These are phyloP conservation scores for Eucera pruinosa DNA, from an alignment of 2,888 invertebrate genomes.

Conservation along the genomic window DNA sequence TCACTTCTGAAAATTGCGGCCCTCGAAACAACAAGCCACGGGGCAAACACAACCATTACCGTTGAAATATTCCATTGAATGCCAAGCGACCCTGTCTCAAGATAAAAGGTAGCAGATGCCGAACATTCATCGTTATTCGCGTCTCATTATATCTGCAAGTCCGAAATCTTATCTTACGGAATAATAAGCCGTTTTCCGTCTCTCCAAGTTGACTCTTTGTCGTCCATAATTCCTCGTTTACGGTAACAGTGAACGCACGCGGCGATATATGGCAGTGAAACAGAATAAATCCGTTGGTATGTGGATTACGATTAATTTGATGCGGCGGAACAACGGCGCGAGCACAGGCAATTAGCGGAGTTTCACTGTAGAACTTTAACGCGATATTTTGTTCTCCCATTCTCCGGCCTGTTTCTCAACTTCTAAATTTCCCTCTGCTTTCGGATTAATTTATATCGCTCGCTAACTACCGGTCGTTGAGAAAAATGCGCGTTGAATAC, in stretches of 20 bases:
- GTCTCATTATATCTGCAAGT: background rate
- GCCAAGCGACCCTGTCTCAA: background rate
- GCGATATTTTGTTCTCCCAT: conserved; percentile 25
- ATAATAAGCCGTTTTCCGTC: background rate
- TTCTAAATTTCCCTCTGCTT: conserved; percentile 43
- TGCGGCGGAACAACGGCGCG: conserved; percentile 37
- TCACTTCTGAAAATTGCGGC: conserved; percentile 13
- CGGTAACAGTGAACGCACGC: background rate
- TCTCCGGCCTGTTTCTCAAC: conserved; percentile 9
- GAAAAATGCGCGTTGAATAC: conserved; percentile 46
- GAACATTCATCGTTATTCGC: background rate
- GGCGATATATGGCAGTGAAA: too few species aligned
- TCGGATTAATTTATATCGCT: conserved; percentile 54
- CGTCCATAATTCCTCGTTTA: background rate
- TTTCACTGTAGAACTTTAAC: conserved; percentile 27
- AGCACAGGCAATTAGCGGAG: conserved; percentile 62
- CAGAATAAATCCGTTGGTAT: conserved; percentile 30
- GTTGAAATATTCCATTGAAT: conserved; percentile 4
- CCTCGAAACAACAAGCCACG: background rate
- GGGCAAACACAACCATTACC: conserved; percentile 7
- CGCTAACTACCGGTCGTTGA: conserved; percentile 38
- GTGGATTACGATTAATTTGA: conserved; percentile 61
- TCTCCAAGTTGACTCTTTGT: background rate
- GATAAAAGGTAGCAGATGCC: background rate
- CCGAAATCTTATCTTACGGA: background rate